Conservation (phyloP, 2,888 invertebrate species). For the Ariolimax columbianus region DNA sequence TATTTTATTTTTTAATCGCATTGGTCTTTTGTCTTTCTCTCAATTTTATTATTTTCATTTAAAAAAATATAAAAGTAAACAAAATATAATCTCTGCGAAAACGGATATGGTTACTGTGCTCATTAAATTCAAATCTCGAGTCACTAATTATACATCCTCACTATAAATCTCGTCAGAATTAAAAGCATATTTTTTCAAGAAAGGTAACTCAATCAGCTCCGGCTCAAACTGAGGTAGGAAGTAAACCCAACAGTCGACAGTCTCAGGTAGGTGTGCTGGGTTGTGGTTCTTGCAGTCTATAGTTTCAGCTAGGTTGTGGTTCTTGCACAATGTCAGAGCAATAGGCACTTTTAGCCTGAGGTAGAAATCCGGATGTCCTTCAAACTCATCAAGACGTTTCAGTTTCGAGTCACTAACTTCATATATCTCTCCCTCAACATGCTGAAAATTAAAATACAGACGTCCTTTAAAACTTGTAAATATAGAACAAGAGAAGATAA, state of each 20-base stretch:
- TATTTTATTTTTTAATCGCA: not conserved
- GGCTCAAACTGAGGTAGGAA: slow-evolving; percentile 86
- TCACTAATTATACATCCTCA: not conserved
- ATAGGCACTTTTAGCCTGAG: slow-evolving; percentile 79
- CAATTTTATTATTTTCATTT: too few relatives aligned
- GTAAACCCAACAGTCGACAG: slow-evolving; percentile 84
- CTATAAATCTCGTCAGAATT: not conserved
- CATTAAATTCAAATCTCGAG: too few relatives aligned
- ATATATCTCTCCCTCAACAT: slow-evolving; percentile 89
- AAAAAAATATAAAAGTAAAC: too few relatives aligned
- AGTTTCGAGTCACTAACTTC: slow-evolving; percentile 89
- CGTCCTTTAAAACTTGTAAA: too few relatives aligned
- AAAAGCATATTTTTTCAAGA: slow-evolving; percentile 27
- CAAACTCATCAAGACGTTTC: slow-evolving; percentile 86
- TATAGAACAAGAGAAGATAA: too few relatives aligned
- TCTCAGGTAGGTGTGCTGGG: not conserved
- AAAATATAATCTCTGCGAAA: too few relatives aligned
- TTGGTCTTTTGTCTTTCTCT: not conserved
- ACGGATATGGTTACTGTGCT: too few relatives aligned
- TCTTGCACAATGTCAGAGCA: slow-evolving; percentile 1
- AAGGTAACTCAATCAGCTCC: slow-evolving; percentile 81
- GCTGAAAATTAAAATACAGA: slow-evolving; percentile 76
- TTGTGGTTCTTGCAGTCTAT: slow-evolving; percentile 11
- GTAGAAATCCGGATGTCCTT: slow-evolving; percentile 91
- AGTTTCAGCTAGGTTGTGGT: not conserved